phyloP scores from a whole-genome alignment of 2,113 vertebrate species.

The Narcine bancroftii region DNA sequence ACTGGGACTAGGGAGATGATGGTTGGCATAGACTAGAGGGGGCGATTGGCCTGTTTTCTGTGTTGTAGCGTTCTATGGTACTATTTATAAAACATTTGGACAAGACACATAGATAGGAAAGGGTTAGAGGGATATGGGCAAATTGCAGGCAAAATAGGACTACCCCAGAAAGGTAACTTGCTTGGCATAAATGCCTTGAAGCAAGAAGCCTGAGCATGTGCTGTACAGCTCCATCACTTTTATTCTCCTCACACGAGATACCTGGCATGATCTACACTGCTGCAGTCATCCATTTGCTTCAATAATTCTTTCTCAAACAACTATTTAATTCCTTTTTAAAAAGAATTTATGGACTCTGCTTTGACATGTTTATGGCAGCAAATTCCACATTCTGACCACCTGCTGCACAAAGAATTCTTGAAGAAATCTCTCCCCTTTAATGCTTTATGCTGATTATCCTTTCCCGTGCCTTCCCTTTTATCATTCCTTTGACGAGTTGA shows the following conservation, averaged over 20 bases:
- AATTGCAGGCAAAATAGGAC: too few relatives aligned
- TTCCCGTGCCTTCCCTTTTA: background rate
- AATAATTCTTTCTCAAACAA: background rate
- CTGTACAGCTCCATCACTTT: too few relatives aligned
- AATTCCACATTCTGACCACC: slow-evolving; percentile 32
- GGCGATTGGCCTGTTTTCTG: too few relatives aligned
- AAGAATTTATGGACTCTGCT: slow-evolving; percentile 32
- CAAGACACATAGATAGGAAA: too few relatives aligned
- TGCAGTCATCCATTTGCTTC: background rate
- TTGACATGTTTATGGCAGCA: background rate
- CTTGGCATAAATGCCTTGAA: too few relatives aligned
- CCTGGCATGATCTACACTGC: background rate
- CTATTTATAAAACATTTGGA: too few relatives aligned
- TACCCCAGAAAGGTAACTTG: too few relatives aligned
- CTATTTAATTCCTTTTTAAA: slow-evolving; percentile 16
- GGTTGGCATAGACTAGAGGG: too few relatives aligned
- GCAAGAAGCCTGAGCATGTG: too few relatives aligned
- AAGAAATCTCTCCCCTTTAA: background rate
- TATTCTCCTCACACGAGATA: background rate
- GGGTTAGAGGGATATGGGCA: too few relatives aligned
- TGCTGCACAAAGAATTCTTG: slow-evolving; percentile 1
- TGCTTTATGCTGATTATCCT: background rate
- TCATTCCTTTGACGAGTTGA: background rate
- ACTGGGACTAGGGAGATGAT: too few relatives aligned
- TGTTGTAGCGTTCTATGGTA: too few relatives aligned